A percentile compares a stretch with the other conserved stretches of the same genome.
Conservation (phyloP, 2,797 vertebrate species). For the Neosalanx taihuensis region DNA sequence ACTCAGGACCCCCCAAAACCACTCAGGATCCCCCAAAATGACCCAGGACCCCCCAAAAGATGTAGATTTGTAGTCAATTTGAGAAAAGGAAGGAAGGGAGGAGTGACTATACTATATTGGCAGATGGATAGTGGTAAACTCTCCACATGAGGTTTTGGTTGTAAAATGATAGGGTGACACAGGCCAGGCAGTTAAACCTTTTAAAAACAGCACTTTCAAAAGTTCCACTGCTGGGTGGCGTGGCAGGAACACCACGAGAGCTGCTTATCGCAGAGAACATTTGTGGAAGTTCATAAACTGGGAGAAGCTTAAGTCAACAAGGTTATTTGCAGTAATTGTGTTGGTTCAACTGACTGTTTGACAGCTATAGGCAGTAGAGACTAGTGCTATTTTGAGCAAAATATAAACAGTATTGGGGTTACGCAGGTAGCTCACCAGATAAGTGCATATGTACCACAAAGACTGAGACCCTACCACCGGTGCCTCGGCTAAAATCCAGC, state of each 20-base stretch:
- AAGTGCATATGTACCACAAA: no score
- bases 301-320: conserved; percentile 21
- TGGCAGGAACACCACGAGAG: background rate
- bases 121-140: conserved; percentile 22
- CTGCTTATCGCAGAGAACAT: conserved; percentile 14
- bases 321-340: conserved; percentile 9
- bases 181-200: background rate
- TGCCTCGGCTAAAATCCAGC: no score
- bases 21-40: no score
- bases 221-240: background rate
- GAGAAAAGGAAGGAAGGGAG: conserved; percentile 40
- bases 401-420: no score
- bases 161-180: conserved; percentile 1
- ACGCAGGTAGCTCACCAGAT: no score
- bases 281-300: conserved; percentile 10
- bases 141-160: background rate
- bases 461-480: no score
- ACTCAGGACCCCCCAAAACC: background rate
- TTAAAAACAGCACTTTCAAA: conserved; percentile 4
- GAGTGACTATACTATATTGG: conserved; percentile 39
- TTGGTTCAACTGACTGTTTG: conserved; percentile 25
- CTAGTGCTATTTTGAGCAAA: background rate
- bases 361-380: background rate
- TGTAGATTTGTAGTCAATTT: background rate
- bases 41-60: background rate